Percentiles rank a stretch among this genome's conserved stretches.
Conservation (phyloP, 2,797 vertebrate species). For the Botia kubotai region DNA sequence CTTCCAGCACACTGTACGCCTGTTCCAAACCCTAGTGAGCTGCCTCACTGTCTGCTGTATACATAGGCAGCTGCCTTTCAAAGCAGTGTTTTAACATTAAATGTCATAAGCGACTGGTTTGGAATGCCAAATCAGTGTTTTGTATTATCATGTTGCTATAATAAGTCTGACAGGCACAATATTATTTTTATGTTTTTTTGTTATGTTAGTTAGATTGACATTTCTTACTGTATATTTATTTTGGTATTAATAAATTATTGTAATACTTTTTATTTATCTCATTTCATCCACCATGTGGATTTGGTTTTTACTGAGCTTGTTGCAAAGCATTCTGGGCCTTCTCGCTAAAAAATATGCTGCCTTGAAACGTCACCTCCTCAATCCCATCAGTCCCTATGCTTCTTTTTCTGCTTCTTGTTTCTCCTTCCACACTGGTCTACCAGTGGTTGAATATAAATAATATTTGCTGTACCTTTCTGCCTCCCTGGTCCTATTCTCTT, state of each 20-base stretch:
- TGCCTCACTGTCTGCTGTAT: not conserved
- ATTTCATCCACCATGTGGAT: not conserved
- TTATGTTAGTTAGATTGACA: not conserved
- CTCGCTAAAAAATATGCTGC: too few relatives aligned
- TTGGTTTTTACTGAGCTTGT: not conserved
- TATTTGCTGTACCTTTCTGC: conserved; percentile 76
- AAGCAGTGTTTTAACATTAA: not conserved
- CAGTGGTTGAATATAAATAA: conserved; percentile 78
- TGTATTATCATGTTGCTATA: too few relatives aligned
- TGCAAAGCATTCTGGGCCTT: not conserved
- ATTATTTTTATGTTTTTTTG: too few relatives aligned
- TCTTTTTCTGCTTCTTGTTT: not conserved
- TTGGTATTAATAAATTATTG: not conserved
- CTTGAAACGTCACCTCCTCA: not conserved
- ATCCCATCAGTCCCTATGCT: conserved; percentile 20
- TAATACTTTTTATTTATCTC: not conserved
- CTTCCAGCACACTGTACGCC: conserved; percentile 42
- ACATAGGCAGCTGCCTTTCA: conserved; percentile 2
- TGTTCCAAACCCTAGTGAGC: not conserved
- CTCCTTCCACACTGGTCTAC: conserved; percentile 57
- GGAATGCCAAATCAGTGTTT: not conserved
- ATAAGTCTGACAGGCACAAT: not conserved
- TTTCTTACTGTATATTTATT: too few relatives aligned
- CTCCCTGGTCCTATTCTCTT: conserved; percentile 72
- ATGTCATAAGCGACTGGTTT: too few relatives aligned